Evolutionary conservation across 2,113 vertebrate genomes (phyloP), one percentile per base, ranked within the genome.

Genomic region (Aviceda subcristata): DNA sequence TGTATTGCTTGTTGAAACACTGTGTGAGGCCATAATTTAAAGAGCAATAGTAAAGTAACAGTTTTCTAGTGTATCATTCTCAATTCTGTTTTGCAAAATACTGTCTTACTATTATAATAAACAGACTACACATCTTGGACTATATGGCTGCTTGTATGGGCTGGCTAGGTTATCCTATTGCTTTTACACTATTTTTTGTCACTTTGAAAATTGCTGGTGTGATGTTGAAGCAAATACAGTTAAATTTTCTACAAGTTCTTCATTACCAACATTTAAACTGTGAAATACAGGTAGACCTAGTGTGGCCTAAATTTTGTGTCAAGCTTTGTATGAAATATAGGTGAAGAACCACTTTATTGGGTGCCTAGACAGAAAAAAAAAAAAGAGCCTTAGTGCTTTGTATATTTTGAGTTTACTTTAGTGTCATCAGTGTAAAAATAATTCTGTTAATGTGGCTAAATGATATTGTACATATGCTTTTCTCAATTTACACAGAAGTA

Each of bases 391-490:
- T 71, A 11, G 76, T 95, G 59, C 79, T 92, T 34, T 45, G 67
- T 91, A 41, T 97, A 71, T 94, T 97, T 96, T 82, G 68, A 92
- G 67, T 97, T 97, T 90, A 92, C 97, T 97, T 97, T 87, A 43
- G 82, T 88, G 64, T 91, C 71, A 92, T 85, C 68, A 64, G 20
- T 53, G 60, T 86, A 89, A 90, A 86, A 94, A 89, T 77, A 80
- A 19, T 91, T 96, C 92, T 46, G 62, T 95, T 95, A 89, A 75
- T 93, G 74, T 92, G 90, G 60, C 77, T 97, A 86, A 97, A 93
- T 97, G 67, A 92, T 92, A 87, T 67, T 43, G 17, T 55, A 45
- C 6, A 38, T n/a, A 21, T 48, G 75, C 80, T 93, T 91, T 88
- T 89, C 77, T 94, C 93, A 43, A 10, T 89, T 95, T 79, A 64